Base-by-base conservation (phyloP, 2,888 invertebrate species). In the Noctua pronuba region DNA sequence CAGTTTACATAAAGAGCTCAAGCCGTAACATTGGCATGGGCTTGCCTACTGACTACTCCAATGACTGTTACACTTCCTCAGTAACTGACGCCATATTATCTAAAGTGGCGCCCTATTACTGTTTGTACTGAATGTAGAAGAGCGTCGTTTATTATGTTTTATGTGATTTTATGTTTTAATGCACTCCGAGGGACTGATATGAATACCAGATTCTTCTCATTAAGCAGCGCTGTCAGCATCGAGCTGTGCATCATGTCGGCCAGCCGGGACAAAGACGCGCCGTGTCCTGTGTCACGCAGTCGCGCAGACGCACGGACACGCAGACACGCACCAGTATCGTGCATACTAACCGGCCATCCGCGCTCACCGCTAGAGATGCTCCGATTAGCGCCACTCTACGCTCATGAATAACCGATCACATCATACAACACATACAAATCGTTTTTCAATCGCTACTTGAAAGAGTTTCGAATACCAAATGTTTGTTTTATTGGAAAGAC, bases 141-240 rank as follows among this genome's bases (percentile, higher is more conserved):
- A 73, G 77, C 67, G 41, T 77, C 73, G 41, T 82, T 82, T 86
- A 73, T 65, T 46, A 70, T 60, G 69, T 58, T 83, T 73, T 67
- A 83, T 83, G 68, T 83, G 66, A 71, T 69, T 71, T 84, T 38
- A 75, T 79, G 75, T 73, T 28, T 35, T 67, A 75, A 71, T 71
- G 84, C 75, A 84, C 84, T 86, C 46, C 73, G 75, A 60, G 49
- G 41, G 62, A 68, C 73, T 75, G 75, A 79, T 79, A 84, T 73
- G 67, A 86, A 79, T 83, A 83, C 70, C 86, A 86, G 86, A 84
- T 86, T 66, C 68, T 49, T 58, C 69, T 86, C 76, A 80, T 82
- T 86, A 83, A 80, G 41, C 62, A 74, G 52, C 68, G 35, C 76
- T 66, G 71, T 38, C 66, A 67, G 87, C 74, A 80, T 82, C 66